Evolutionary conservation across 2,797 vertebrate genomes (phyloP).

Genomic region (Pyrrhura leucotis): DNA sequence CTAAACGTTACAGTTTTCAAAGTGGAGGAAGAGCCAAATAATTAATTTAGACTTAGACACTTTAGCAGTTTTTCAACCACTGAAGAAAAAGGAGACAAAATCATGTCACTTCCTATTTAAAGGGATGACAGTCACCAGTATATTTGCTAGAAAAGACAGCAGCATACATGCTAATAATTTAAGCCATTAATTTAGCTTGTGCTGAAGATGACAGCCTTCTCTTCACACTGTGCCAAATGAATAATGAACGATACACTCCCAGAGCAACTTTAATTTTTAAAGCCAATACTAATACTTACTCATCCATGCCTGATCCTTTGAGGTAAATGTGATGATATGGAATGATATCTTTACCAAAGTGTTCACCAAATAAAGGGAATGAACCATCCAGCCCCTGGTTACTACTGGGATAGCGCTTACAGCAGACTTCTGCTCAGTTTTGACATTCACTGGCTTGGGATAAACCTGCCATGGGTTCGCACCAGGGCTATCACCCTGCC

Average conservation of each 20-base stretch:
- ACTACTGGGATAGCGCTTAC: neutral
- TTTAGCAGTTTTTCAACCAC: neutral
- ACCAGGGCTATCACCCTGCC: rapidly evolving
- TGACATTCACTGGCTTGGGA: neutral
- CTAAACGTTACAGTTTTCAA: neutral
- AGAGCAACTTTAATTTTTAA: constrained; percentile 54
- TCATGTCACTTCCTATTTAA: constrained; percentile 19
- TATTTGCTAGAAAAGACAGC: constrained; percentile 28
- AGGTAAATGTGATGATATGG: neutral
- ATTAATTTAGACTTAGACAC: neutral
- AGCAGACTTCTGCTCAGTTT: neutral
- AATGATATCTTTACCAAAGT: neutral
- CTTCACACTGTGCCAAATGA: constrained; percentile 36
- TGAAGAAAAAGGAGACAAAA: constrained; percentile 23
- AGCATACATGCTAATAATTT: constrained; percentile 48
- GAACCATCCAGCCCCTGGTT: neutral
- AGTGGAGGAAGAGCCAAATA: neutral
- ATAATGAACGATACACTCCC: constrained; percentile 53
- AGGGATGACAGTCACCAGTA: constrained; percentile 14
- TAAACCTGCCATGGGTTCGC: neutral
- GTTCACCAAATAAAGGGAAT: neutral
- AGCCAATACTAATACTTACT: constrained; percentile 44
- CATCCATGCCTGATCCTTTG: neutral
- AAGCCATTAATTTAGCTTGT: constrained; percentile 59
- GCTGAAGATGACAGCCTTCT: constrained; percentile 45